These are phyloP conservation scores for Megaleporinus macrocephalus DNA, from an alignment of 2,113 vertebrate genomes.

Conservation along the genomic window DNA sequence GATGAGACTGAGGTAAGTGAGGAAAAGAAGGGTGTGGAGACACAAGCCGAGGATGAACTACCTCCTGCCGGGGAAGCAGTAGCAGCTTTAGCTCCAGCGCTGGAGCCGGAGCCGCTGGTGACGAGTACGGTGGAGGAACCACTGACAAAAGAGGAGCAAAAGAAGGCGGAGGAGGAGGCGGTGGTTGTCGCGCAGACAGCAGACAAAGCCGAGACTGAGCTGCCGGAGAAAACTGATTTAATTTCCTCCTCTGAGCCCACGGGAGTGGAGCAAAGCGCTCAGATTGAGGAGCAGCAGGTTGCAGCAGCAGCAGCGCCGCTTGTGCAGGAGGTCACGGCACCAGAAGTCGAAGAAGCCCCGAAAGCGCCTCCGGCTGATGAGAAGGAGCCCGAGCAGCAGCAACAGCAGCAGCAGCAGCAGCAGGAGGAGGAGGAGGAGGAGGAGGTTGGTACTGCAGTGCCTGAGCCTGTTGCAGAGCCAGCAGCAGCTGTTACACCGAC, in stretches of 20 bases:
- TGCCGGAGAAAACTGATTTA: conserved; percentile 16
- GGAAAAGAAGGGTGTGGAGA: not conserved
- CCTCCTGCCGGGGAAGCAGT: no score
- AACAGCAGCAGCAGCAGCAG: no score
- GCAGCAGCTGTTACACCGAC: not conserved
- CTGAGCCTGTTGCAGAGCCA: not conserved
- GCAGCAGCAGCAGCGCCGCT: conserved; percentile 51
- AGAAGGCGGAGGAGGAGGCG: conserved; percentile 4
- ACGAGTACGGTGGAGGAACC: conserved; percentile 26
- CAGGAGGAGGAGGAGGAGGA: no score
- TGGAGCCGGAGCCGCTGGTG: not conserved
- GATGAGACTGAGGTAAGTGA: conserved; percentile 48
- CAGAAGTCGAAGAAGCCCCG: not conserved
- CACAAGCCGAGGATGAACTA: not conserved
- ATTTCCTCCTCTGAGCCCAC: conserved; percentile 3
- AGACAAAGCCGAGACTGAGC: conserved; percentile 44
- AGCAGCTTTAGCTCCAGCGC: not conserved
- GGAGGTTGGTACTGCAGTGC: not conserved
- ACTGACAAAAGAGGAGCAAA: conserved; percentile 16
- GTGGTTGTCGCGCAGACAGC: conserved; percentile 61
- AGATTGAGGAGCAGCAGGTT: not conserved
- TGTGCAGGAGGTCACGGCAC: conserved; percentile 35
- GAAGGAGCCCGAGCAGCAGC: not conserved
- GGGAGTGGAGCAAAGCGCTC: not conserved
- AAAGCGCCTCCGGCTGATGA: not conserved